Percentiles rank a stretch among this genome's conserved stretches.
Evolutionary conservation across 2,113 vertebrate genomes (phyloP).

Genomic region (Rhadina sibilatrix): DNA sequence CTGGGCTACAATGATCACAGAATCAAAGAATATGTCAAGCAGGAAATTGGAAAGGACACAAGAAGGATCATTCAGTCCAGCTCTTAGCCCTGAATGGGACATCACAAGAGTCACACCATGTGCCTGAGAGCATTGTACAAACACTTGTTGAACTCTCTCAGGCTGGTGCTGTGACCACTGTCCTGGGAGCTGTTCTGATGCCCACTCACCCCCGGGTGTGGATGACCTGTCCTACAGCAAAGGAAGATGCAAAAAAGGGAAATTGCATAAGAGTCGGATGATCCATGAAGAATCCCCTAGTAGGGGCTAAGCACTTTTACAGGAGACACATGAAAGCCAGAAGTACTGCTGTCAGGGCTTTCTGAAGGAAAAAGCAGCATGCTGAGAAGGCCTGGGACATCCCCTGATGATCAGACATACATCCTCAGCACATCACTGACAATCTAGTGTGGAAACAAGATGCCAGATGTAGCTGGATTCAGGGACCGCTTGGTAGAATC

Average conservation of each 20-base stretch:
- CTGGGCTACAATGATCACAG: not conserved
- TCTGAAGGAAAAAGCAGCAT: not conserved
- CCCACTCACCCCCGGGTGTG: rapidly evolving
- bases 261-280: rapidly evolving
- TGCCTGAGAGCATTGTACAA: not conserved
- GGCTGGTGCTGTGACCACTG: not conserved
- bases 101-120: too few relatives aligned
- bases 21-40: not conserved
- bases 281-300: not conserved
- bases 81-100: not conserved
- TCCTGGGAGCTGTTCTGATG: not conserved
- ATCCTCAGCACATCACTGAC: not conserved
- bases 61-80: not conserved
- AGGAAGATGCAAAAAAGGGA: not conserved
- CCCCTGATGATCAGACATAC: not conserved
- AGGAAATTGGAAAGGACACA: not conserved
- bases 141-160: not conserved
- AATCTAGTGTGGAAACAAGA: not conserved
- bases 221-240: not conserved
- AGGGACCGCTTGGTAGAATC: not conserved
- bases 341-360: not conserved
- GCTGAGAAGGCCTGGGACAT: not conserved
- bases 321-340: not conserved
- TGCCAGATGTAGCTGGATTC: not conserved
- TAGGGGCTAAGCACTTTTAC: not conserved